Base-by-base conservation (phyloP, 2,888 invertebrate genomes). In the Drosophila testacea region DNA sequence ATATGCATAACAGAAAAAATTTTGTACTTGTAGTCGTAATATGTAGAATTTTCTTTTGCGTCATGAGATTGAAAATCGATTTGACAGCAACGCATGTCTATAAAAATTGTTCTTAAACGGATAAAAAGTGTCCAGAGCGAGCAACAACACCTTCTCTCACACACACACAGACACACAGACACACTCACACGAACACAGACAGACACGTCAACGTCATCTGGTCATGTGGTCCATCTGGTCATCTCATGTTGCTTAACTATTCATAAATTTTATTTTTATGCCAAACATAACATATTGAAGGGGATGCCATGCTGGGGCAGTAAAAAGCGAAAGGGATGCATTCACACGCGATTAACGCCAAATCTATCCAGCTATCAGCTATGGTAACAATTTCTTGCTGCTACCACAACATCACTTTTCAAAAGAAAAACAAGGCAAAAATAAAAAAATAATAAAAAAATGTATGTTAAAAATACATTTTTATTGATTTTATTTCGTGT, bases 321-420 rank as follows among this genome's bases (percentile, higher is more conserved):
- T 60, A 16, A 27, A 60, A 66, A 66, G 51, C 67, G 59, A 69
- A 75, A 63, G 76, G 64, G 81, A 73, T 81, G 81, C 81, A 83
- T 81, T 83, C 73, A 81, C 76, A 73, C 76, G 70, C 81, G 79
- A 81, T 81, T 81, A 81, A 73, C 72, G 76, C 46, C 50, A 59
- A 61, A 63, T 71, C 63, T 61, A 66, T 62, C 13, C 41, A 16
- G 16, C 16, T 16, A 16, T 16, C 22, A 22, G 42, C 22, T 42
- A 42, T 22, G 9, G 41, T 52, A 39, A 28, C 13, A 42, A 46
- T 42, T 55, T 60, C 57, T 42, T 38, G 52, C 22, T 56, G 11
- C 10, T 16, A 22, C 44, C 56, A 30, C 60, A 69, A 27, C 69
- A 74, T 50, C 9, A 74, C 0, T 74, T 64, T 69, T 69, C 64